These are phyloP conservation scores for Hylyphantes graminicola DNA, from an alignment of 1,140 invertebrate species.

Conservation along the genomic window DNA sequence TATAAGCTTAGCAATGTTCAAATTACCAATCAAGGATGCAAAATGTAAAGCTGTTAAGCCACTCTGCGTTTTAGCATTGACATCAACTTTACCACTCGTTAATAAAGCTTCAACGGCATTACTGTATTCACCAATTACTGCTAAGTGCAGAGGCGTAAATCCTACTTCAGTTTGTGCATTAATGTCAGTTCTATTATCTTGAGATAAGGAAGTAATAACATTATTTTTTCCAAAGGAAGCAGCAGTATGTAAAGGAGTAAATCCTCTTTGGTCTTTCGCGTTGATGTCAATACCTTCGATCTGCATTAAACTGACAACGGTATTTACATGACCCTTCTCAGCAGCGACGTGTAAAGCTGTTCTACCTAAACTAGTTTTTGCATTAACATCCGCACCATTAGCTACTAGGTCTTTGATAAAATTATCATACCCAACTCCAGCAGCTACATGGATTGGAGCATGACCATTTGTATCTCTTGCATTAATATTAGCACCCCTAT, in stretches of 20 bases:
- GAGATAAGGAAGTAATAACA: neutral
- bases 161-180: neutral
- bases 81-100: neutral
- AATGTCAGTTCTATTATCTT: neutral
- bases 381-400: neutral
- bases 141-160: constrained; percentile 3
- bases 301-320: constrained; percentile 1
- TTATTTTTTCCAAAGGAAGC: neutral
- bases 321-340: neutral
- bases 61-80: neutral
- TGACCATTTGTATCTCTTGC: neutral
- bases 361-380: neutral
- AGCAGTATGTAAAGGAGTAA: constrained; percentile 18
- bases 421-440: neutral
- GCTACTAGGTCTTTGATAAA: neutral
- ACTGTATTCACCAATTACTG: neutral
- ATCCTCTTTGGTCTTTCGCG: neutral
- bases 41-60: too few species aligned
- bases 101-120: neutral
- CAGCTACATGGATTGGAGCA: constrained; percentile 12
- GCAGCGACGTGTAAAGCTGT: constrained; percentile 8
- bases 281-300: neutral
- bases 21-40: too few species aligned
- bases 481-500: neutral
- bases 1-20: too few species aligned